Percentiles rank a stretch among this genome's conserved stretches.
phyloP scores from a whole-genome alignment of 1,140 invertebrate species.

The Paraescarpia echinospica region DNA sequence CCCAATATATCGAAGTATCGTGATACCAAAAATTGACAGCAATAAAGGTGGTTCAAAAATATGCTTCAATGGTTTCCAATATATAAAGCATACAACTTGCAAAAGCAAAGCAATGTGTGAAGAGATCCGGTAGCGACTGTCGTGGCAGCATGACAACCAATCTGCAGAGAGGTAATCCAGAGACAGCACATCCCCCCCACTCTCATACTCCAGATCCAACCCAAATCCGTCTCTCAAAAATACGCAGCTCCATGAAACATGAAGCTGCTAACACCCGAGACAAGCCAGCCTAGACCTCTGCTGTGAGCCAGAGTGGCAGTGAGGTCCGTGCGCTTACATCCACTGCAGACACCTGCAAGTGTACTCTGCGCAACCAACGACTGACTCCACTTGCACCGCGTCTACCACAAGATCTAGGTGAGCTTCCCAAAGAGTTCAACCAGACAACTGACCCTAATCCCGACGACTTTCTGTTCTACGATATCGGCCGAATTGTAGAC shows the following conservation, averaged over 20 bases:
- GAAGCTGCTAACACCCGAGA: neutral
- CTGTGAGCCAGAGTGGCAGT: neutral
- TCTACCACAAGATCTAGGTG: neutral
- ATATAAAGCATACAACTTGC: too few relatives aligned
- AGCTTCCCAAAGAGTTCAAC: neutral
- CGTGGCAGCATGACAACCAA: neutral
- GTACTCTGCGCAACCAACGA: constrained; percentile 9
- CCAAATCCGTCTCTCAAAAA: neutral
- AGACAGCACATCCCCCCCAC: neutral
- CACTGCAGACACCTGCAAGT: neutral
- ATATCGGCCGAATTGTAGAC: neutral
- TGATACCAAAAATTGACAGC: too few relatives aligned
- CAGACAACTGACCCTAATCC: neutral
- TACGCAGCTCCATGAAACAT: neutral
- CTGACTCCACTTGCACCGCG: neutral
- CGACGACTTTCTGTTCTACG: neutral
- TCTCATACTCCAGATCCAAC: neutral
- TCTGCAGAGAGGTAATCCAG: too few relatives aligned
- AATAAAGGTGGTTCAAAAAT: too few relatives aligned
- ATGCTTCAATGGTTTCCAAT: too few relatives aligned
- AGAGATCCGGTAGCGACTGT: neutral
- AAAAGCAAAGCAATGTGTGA: neutral
- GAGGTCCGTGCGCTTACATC: neutral
- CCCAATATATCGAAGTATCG: too few relatives aligned
- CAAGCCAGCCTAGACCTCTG: neutral